Evolutionary conservation across 2,888 invertebrate species (phyloP).

Genomic region (Muschampia plurimacula): DNA sequence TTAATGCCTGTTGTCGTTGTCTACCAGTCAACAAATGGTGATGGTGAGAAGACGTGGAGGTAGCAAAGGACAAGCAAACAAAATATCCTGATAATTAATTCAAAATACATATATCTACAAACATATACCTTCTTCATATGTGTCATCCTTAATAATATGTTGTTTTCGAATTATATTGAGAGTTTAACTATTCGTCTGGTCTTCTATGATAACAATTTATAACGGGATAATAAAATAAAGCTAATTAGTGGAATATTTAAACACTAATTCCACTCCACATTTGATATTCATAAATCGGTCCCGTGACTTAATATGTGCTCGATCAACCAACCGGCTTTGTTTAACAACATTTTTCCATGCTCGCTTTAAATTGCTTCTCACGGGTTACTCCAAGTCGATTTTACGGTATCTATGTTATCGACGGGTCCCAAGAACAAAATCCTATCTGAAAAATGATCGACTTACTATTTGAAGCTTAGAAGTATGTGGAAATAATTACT

Average conservation of each 20-base stretch:
- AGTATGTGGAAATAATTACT: no score
- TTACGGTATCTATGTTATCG: slow-evolving; percentile 26
- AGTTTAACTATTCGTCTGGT: neutral
- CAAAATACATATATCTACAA: no score
- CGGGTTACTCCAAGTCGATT: slow-evolving; percentile 27
- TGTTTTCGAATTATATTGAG: neutral
- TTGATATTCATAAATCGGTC: neutral
- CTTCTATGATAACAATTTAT: neutral
- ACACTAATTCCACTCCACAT: neutral
- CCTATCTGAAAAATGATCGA: neutral
- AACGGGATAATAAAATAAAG: no score
- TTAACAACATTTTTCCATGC: slow-evolving; percentile 65
- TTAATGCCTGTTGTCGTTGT: no score
- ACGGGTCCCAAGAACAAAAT: no score
- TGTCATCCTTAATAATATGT: neutral
- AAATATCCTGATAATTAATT: no score
- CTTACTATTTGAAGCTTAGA: neutral
- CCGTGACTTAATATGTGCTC: slow-evolving; percentile 37
- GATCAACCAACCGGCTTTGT: slow-evolving; percentile 61
- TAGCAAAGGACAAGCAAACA: no score
- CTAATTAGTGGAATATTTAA: no score
- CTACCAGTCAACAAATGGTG: no score
- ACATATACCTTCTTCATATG: no score
- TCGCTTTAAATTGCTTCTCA: slow-evolving; percentile 32
- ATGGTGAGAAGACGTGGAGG: no score